Evolutionary conservation across 1,140 invertebrate species (phyloP), one percentile per base, ranked within the genome.

Genomic region (Sarcophaga bullata): DNA sequence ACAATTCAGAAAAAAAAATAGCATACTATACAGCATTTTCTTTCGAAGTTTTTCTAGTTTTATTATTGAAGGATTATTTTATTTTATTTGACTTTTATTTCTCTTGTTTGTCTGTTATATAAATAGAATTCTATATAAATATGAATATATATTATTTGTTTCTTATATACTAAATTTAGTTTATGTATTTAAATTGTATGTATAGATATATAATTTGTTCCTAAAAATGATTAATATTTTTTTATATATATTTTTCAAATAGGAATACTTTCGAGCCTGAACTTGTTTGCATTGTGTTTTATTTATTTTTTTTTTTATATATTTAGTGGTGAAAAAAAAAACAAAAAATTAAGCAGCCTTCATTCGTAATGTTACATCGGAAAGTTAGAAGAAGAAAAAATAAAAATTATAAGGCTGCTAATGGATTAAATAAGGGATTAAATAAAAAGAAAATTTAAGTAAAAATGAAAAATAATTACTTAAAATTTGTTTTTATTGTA

Each of bases 241-340:
- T n/a, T 68, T 68, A 37, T 37, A n/a, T n/a, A 37, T 68, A 19
- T 68, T 68, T 68, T 68, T 68, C 73, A 73, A 84, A 84, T 84
- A 84, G 83, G 83, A 84, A 84, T 84, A 78, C 81, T 84, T 75
- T 84, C 83, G 81, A 84, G 81, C 83, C 83, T 84, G 83, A 82
- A 84, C 62, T 84, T 62, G 73, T 84, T 84, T 84, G 62, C 76
- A 82, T 84, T 82, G 62, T 80, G 50, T 80, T 68, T 80, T 80
- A 17, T 80, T 49, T 80, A 17, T 80, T 49, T 83, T 83, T n/a
- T n/a, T n/a, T 83, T 81, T 10, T 81, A 8, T 62, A 54, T 62
- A 50, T 72, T 62, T 81, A 81, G 47, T 81, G 73, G 19, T 50
- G 25, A 37, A 37, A 37, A 54, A 75, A 47, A 82, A 82, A 7